A percentile compares a stretch with the other conserved stretches of the same genome.
phyloP scores from a whole-genome alignment of 2,888 invertebrate species.

The Calliphora vomitoria region DNA sequence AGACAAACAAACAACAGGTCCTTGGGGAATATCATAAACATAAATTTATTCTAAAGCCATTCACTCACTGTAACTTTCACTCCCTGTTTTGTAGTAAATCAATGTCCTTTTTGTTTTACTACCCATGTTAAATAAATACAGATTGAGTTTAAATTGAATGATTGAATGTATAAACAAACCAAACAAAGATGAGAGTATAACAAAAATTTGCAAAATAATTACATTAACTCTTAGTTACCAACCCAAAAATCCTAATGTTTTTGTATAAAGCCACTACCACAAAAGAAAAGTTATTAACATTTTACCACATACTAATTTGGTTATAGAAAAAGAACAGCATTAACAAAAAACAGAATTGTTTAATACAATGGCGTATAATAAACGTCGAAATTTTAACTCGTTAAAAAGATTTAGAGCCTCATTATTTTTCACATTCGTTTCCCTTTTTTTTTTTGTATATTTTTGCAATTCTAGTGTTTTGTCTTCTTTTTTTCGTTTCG shows the following conservation, averaged over 20 bases:
- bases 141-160: conserved; percentile 45
- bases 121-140: neutral
- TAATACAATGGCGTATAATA: conserved; percentile 55
- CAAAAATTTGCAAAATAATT: conserved; percentile 41
- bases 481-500: neutral
- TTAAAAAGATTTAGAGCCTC: conserved; percentile 71
- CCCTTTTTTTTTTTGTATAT: conserved; percentile 38
- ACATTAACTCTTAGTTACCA: neutral
- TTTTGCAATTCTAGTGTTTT: conserved; percentile 9
- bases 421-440: conserved; percentile 63
- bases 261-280: neutral
- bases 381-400: conserved; percentile 68
- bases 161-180: conserved; percentile 1
- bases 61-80: neutral
- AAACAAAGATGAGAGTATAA: too few relatives aligned
- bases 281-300: conserved; percentile 45
- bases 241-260: too few relatives aligned
- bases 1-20: conserved; percentile 55
- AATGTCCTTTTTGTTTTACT: conserved; percentile 27
- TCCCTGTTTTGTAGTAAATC: conserved; percentile 25
- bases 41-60: conserved; percentile 26
- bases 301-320: conserved; percentile 56
- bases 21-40: conserved; percentile 38
- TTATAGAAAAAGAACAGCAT: conserved; percentile 40
- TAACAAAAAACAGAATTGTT: conserved; percentile 26